Conservation (phyloP, 2,888 invertebrate genomes). For the Pecten maximus region DNA sequence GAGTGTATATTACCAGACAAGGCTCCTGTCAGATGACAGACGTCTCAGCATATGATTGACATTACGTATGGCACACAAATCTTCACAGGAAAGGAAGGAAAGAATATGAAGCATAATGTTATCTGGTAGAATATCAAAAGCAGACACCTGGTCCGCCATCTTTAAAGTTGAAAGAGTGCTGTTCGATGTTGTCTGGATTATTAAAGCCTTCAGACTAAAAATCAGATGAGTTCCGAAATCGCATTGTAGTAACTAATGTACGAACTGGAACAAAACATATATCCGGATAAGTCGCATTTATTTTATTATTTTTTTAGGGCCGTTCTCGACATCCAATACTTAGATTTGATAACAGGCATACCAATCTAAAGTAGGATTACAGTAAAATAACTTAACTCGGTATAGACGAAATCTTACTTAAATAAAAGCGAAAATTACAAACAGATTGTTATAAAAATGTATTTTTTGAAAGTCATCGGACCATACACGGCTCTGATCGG, state of each 20-base stretch:
- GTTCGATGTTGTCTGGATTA: not conserved
- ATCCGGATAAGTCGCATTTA: not conserved
- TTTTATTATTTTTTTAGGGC: too few relatives aligned
- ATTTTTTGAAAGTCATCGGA: too few relatives aligned
- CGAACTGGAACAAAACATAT: not conserved
- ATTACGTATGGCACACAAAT: constrained; percentile 60
- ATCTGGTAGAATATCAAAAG: constrained; percentile 63
- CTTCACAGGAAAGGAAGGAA: constrained; percentile 61
- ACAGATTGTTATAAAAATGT: too few relatives aligned
- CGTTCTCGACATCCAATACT: too few relatives aligned
- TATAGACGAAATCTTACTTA: too few relatives aligned
- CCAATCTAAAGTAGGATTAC: too few relatives aligned
- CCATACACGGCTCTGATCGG: too few relatives aligned
- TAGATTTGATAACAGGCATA: too few relatives aligned
- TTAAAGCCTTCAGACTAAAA: not conserved
- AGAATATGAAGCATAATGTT: constrained; percentile 73
- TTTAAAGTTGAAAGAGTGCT: constrained; percentile 10
- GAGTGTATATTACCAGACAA: constrained; percentile 67
- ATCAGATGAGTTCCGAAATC: not conserved
- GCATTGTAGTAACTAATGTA: not conserved
- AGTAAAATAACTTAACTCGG: too few relatives aligned
- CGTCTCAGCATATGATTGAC: constrained; percentile 66
- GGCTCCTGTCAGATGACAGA: constrained; percentile 68
- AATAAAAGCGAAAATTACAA: too few relatives aligned
- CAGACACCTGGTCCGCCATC: constrained; percentile 27